Percentiles rank a stretch among this genome's conserved stretches.
These are phyloP conservation scores for Macaria liturata DNA, from an alignment of 2,888 invertebrate species.

Conservation along the genomic window DNA sequence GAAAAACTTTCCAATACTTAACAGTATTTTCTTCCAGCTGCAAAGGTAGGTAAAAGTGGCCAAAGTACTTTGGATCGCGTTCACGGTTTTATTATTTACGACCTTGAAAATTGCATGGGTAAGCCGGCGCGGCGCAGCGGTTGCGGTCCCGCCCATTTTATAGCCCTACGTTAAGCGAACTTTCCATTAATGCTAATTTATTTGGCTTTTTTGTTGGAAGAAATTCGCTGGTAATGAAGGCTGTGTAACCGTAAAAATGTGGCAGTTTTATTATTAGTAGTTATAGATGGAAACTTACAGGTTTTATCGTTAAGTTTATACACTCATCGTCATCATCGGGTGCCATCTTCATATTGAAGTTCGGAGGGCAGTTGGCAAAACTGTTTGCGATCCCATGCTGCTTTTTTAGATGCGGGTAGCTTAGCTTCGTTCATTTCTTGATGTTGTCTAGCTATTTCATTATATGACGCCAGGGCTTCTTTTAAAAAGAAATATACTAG, in stretches of 20 bases:
- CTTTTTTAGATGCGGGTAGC: too few species aligned
- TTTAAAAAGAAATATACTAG: too few species aligned
- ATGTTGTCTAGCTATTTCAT: too few species aligned
- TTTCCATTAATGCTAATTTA: constrained; percentile 63
- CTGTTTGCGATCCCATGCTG: too few species aligned
- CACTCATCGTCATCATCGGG: too few species aligned
- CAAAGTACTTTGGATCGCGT: constrained; percentile 78
- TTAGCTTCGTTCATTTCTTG: too few species aligned
- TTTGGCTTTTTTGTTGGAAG: constrained; percentile 65
- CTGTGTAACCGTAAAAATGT: background rate
- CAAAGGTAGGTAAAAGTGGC: constrained; percentile 52
- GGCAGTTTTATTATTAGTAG: background rate
- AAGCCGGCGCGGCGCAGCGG: constrained; percentile 75
- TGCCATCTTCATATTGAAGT: too few species aligned
- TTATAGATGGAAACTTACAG: too few species aligned
- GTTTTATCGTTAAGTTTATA: too few species aligned
- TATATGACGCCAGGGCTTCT: too few species aligned
- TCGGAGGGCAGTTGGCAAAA: too few species aligned
- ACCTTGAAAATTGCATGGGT: constrained; percentile 81
- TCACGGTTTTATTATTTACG: constrained; percentile 81
- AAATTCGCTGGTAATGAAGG: constrained; percentile 20
- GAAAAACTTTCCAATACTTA: too few species aligned
- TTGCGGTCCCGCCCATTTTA: constrained; percentile 79
- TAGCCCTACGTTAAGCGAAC: constrained; percentile 70
- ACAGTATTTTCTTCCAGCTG: background rate